Evolutionary conservation across 1,140 invertebrate genomes (phyloP), one percentile per base, ranked within the genome.

Genomic region (Druon quercuslanigerum): DNA sequence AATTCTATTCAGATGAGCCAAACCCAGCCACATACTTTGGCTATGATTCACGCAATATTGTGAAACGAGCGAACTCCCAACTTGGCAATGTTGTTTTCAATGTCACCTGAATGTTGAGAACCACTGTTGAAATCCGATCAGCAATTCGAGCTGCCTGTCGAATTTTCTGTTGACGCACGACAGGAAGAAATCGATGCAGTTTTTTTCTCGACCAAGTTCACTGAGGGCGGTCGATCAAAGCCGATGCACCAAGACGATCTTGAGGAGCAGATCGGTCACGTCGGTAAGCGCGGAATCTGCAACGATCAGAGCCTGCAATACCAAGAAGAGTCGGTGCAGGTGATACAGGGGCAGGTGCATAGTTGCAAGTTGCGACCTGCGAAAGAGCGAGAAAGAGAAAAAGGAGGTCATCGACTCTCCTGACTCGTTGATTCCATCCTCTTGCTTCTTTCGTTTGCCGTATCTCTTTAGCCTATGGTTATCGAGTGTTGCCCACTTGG

Each of bases 401-500:
- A 76, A 46, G 40, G 76, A 79, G 82, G 82, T 83, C 82, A 80
- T 79, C 82, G 82, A 83, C 82, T 78, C 73, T 50, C 76, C 73
- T 71, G 79, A 78, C 82, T 54, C 60, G 77, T 20, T 56, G 75
- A 72, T 70, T 76, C 79, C 72, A 79, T 76, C 19, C 73, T 73
- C 71, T 80, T 79, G 57, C 77, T 75, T 81, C 78, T 71, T 20
- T 80, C 71, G 60, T 56, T 33, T 11, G 3, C 70, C 33, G 71
- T 50, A 73, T 79, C 71, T 79, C 77, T 66, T 60, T 54, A 54
- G 56, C 56, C 74, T 46, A 14, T 52, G 16, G 74, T 75, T 51
- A 75, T 19, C 56, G 16, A 56, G 66, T 52, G n/a, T 17, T 40
- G 50, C 73, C 57, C 73, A 56, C 51, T 73, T 73, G 50, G 72